phyloP scores from a whole-genome alignment of 2,797 vertebrate genomes.

The Leptoclinus maculatus region DNA sequence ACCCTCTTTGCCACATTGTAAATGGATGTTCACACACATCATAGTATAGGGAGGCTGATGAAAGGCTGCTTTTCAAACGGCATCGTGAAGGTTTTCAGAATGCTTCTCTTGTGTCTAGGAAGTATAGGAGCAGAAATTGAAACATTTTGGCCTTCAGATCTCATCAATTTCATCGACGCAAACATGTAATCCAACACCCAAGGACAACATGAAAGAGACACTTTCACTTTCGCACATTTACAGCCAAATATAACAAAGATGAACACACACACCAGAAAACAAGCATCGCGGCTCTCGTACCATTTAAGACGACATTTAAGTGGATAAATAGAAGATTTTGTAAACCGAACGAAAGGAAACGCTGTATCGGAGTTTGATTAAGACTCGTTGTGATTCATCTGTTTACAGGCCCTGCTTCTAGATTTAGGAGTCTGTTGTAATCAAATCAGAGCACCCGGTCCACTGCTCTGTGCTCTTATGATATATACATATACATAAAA shows the following conservation, averaged over 20 bases:
- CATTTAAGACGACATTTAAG: neutral
- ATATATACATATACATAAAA: constrained; percentile 11
- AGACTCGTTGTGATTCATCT: neutral
- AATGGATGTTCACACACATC: neutral
- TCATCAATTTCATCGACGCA: neutral
- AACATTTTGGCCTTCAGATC: neutral
- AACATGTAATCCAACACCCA: neutral
- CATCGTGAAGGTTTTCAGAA: neutral
- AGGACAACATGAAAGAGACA: neutral
- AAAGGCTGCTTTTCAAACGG: too few species aligned
- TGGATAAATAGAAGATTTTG: neutral
- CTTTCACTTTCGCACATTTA: neutral
- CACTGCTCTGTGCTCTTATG: neutral
- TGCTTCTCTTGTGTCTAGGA: neutral
- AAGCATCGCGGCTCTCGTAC: neutral
- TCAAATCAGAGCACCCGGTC: constrained; percentile 6
- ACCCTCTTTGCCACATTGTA: neutral
- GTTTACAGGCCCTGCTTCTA: neutral
- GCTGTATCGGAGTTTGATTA: neutral
- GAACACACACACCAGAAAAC: neutral
- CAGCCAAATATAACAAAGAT: neutral
- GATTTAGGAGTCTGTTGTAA: neutral
- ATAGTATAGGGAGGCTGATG: too few species aligned
- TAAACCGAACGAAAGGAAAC: neutral
- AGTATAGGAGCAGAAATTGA: neutral